Evolutionary conservation across 1,140 invertebrate species (phyloP), one percentile per base, ranked within the genome.

Genomic region (Brachionus asplanchnoidis): DNA sequence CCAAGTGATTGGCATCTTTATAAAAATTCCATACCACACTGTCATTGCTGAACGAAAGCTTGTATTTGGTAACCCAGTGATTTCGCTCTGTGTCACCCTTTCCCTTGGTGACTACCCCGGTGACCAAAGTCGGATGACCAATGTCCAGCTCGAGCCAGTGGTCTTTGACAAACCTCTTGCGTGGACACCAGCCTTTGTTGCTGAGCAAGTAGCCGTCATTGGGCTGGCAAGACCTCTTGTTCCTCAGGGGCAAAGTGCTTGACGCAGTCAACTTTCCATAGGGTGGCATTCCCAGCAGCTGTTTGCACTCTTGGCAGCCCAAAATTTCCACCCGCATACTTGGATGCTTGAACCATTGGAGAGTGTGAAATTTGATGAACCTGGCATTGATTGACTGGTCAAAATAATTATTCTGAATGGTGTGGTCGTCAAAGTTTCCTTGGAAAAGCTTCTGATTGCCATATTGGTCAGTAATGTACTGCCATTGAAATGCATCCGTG

Each of bases 91-190:
- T 90, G 86, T 92, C 92, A 0, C 90, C 91, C 79, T 91, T 87
- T n/a, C 92, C 92, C 84, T 90, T 91, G 2, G 91, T 92, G 4
- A 92, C 86, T 12, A 92, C 86, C 4, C 91, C 92, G 3, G 92
- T 92, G 4, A 92, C 89, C 26, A 89, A 87, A 20, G 91, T 91
- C 0, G 92, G 91, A 2, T 91, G 91, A 2, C 92, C 92, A 9
- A 92, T 87, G 86, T 92, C 92, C 36, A 92, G 88, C 86, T 92
- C 91, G 4, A 92, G 87, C 92, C 92, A 92, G 85, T 92, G 91
- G 8, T 91, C 88, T 36, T 88, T 87, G 92, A 91, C 88, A 85
- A 91, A 90, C 73, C 90, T 89, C 84, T 90, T 89, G 84, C 90
- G 90, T 5, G 92, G 89, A 86, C 92, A 92, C 92, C 92, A 92